Base-by-base conservation (phyloP, 2,797 vertebrate species). In the Liasis olivaceus region DNA sequence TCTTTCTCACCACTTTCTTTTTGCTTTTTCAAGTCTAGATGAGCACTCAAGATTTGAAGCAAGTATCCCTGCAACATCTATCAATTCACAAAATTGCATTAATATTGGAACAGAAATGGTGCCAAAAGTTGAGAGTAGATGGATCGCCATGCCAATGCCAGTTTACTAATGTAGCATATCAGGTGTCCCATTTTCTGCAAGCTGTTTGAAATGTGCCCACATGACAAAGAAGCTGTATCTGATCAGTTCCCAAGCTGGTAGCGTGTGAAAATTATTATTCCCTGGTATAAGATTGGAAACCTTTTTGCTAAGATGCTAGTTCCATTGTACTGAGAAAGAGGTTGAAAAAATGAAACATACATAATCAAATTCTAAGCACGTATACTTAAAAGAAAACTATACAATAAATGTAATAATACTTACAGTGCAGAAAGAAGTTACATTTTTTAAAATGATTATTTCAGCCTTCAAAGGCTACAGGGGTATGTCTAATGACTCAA, bases 281-380 rank as follows among this genome's bases (percentile, higher is more conserved):
- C 14, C 26, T 51, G n/a, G 51, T 63, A 64, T 24, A 87, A 87
- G 17, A 60, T 31, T 36, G 20, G n/a, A 88, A 36, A 1, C 64
- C 1, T 0, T 94, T 93, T 96, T 91, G 58, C 93, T 95, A 64
- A 93, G 3, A 22, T 0, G 86, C 87, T 88, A 93, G 59, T 56
- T 8, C 90, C 28, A 28, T 88, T 87, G 36, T 42, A 89, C 69
- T 42, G 91, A n/a, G 47, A 63, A 59, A 64, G 28, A 0, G 1
- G 56, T 91, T 59, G 90, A 81, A 31, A 92, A 60, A 59, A 17
- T 86, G 56, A 58, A 87, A 58, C 8, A 36, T 47, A 26, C 47
- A 28, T 63, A 88, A 63, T 64, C 22, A 31, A 69, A 69, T 69
- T 12, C 64, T 89, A 51, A 2, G 22, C 11, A n/a, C 2, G 12